Conservation (phyloP, 2,113 vertebrate species). For the Sakesphorus luctuosus region DNA sequence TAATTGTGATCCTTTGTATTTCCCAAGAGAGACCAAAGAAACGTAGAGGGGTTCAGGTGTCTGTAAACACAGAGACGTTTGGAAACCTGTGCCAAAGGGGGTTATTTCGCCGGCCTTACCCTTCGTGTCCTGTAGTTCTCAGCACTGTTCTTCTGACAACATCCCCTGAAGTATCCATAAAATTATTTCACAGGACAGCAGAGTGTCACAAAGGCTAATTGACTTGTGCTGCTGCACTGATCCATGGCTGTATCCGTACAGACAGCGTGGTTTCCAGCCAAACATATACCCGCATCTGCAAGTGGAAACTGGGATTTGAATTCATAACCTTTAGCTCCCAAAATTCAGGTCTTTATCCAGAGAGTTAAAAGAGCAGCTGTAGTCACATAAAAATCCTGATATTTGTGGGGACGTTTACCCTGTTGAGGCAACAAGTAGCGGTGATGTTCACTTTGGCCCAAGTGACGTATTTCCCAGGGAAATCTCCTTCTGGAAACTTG, state of each 20-base stretch:
- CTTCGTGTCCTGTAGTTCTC: background rate
- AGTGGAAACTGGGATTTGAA: conserved; percentile 24
- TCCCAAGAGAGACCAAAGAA: background rate
- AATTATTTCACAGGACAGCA: conserved; percentile 5
- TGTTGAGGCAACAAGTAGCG: background rate
- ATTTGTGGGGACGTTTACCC: background rate
- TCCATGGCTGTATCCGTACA: background rate
- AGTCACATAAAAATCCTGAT: background rate
- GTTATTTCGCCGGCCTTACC: conserved; percentile 5
- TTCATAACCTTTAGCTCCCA: conserved; percentile 13
- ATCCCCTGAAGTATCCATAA: conserved; percentile 35
- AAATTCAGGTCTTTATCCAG: background rate
- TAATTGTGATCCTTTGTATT: conserved; percentile 24
- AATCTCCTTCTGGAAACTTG: conserved; percentile 12
- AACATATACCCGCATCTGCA: background rate
- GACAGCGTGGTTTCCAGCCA: conserved; percentile 23
- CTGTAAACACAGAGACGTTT: background rate
- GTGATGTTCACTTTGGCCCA: background rate
- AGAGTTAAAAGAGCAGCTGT: conserved; percentile 15
- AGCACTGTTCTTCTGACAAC: background rate
- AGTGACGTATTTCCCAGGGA: background rate
- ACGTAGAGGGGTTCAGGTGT: background rate
- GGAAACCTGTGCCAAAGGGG: conserved; percentile 25
- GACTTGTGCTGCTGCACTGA: conserved; percentile 35
- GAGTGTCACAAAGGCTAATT: conserved; percentile 64